These are phyloP conservation scores for Menidia beryllina DNA, from an alignment of 2,113 vertebrate genomes.

Conservation along the genomic window DNA sequence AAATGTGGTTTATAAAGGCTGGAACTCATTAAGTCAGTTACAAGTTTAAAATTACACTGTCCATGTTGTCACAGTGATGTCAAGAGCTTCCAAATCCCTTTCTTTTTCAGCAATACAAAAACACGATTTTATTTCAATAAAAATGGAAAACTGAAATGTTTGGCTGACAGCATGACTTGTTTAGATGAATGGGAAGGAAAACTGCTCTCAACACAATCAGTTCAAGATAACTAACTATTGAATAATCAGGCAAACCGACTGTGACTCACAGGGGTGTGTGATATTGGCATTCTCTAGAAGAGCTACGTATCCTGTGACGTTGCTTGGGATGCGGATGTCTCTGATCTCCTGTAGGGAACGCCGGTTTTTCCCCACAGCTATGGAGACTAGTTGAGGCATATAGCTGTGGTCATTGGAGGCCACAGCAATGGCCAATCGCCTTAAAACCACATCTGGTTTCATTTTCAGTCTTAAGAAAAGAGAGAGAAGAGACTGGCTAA, in stretches of 20 bases:
- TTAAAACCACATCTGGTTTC: slow-evolving; percentile 94
- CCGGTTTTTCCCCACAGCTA: slow-evolving; percentile 91
- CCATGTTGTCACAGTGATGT: background rate
- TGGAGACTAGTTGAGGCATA: slow-evolving; percentile 97
- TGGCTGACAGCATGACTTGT: background rate
- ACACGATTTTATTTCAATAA: too few relatives aligned
- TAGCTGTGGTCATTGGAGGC: slow-evolving; percentile 96
- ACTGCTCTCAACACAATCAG: background rate
- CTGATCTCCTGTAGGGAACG: slow-evolving; percentile 92
- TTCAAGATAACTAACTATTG: background rate
- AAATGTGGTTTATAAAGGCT: background rate
- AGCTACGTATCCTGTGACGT: slow-evolving; percentile 94
- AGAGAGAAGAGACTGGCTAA: background rate
- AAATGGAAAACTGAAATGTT: background rate
- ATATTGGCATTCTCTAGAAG: slow-evolving; percentile 97
- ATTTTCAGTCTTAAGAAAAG: slow-evolving; percentile 88
- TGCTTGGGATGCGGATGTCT: slow-evolving; percentile 96
- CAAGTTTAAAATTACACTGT: background rate
- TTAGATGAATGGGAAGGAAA: background rate
- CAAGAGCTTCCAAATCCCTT: background rate
- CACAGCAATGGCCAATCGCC: slow-evolving; percentile 93
- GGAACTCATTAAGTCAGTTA: background rate
- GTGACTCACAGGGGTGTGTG: slow-evolving; percentile 92
- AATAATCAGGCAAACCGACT: background rate
- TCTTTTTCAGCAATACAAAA: too few relatives aligned